phyloP scores from a whole-genome alignment of 2,113 vertebrate species.

The Macrotis lagotis region DNA sequence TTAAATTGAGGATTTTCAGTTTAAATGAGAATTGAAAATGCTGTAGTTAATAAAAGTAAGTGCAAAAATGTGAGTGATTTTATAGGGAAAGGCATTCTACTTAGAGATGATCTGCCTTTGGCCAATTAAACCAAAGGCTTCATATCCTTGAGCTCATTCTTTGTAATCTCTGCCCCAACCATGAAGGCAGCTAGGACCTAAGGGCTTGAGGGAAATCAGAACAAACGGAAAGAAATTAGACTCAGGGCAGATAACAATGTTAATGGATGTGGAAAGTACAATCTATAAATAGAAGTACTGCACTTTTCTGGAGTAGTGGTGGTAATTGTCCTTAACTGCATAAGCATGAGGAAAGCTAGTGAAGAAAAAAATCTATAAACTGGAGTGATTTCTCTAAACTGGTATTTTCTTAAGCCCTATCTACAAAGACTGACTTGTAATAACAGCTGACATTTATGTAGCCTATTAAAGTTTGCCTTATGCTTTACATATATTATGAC shows the following conservation, averaged over 20 bases:
- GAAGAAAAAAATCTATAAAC: conserved; percentile 27
- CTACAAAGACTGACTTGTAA: neutral
- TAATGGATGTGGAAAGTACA: neutral
- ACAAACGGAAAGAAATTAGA: conserved; percentile 9
- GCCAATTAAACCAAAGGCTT: neutral
- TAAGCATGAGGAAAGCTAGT: conserved; percentile 14
- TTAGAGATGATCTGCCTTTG: conserved; percentile 32
- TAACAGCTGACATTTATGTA: neutral
- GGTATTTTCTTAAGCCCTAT: conserved; percentile 2
- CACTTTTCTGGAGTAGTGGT: neutral
- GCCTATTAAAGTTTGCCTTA: neutral
- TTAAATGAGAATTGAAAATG: conserved; percentile 56
- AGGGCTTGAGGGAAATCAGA: neutral
- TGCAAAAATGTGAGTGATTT: conserved; percentile 42
- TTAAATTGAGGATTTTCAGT: conserved; percentile 39
- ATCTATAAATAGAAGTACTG: neutral
- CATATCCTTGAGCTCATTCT: neutral
- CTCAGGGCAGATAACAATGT: neutral
- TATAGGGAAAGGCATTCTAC: conserved; percentile 36
- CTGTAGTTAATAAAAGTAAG: conserved; percentile 19
- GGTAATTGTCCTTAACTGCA: neutral
- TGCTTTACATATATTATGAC: neutral
- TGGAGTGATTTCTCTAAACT: conserved; percentile 31
- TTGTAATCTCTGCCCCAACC: neutral
- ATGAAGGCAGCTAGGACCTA: neutral